Evolutionary conservation across 2,797 vertebrate genomes (phyloP), one percentile per base, ranked within the genome.

Genomic region (Poecilia gillii): DNA sequence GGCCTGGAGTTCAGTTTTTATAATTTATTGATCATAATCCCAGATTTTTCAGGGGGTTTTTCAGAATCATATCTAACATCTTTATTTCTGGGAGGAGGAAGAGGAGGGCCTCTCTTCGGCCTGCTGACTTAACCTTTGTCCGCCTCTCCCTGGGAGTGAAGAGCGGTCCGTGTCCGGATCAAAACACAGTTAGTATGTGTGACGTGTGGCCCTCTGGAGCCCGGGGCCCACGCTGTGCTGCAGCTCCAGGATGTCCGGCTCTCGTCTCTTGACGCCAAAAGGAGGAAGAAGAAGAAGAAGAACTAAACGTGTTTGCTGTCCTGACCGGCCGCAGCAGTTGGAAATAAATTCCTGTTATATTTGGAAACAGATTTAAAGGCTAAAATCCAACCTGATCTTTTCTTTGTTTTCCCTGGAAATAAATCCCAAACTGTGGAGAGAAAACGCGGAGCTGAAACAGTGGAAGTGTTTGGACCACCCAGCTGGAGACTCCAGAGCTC

Each of bases 71-170:
- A 45, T 71, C 41, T 6, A 43, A 45, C 68, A 71, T 6, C 41
- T 45, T 81, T 49, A 75, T 85, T 83, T 87, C 39, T 87, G 76
- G 28, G 88, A 84, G 85, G 51, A 55, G 20, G 81, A 85, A 43
- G 75, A 83, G 93, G 18, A 31, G 85, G 87, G 84, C 87, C 90
- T 90, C 95, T 94, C 94, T 94, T 57, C 89, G 91, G 82, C 68
- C 95, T 94, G 96, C 96, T 96, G 97, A 95, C 91, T 97, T 97
- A 96, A 97, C 97, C 97, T 97, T 95, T 96, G 96, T 95, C 94
- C 95, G 94, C 91, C 92, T 95, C 94, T 94, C 95, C 96, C 97
- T 95, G 96, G 94, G 92, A 94, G 94, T 94, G 97, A 91, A 95
- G 96, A 96, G 97, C 96, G 91, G 95, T 96, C 92, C 94, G 90